Percentiles rank a stretch among this genome's conserved stretches.
phyloP scores from a whole-genome alignment of 2,888 invertebrate species.

The Tachystola acroxantha region DNA sequence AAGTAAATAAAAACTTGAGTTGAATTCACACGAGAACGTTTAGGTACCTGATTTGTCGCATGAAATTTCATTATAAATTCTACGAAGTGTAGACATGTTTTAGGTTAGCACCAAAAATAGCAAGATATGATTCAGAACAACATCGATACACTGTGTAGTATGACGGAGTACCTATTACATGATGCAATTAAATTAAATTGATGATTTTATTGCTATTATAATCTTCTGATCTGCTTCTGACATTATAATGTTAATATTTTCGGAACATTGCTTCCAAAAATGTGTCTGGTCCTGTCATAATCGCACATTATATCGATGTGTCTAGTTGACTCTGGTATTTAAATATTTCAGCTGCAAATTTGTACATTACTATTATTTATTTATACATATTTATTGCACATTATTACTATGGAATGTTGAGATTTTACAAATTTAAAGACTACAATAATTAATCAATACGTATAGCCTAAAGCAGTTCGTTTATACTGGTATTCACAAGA shows the following conservation, averaged over 20 bases:
- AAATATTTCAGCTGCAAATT: constrained; percentile 24
- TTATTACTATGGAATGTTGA: constrained; percentile 70
- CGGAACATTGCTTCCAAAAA: too few relatives aligned
- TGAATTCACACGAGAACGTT: too few relatives aligned
- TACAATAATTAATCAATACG: not conserved
- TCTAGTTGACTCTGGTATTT: too few relatives aligned
- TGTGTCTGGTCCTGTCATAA: too few relatives aligned
- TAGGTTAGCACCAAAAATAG: constrained; percentile 65
- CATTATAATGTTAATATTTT: too few relatives aligned
- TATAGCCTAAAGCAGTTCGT: constrained; percentile 6
- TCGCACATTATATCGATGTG: too few relatives aligned
- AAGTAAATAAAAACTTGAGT: too few relatives aligned
- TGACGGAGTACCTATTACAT: too few relatives aligned
- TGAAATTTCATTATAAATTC: not conserved
- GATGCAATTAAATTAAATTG: too few relatives aligned
- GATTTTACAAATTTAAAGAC: constrained; percentile 28
- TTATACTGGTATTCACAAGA: constrained; percentile 3
- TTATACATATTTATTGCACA: constrained; percentile 56
- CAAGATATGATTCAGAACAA: constrained; percentile 45
- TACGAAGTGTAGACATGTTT: constrained; percentile 30
- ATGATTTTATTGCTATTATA: too few relatives aligned
- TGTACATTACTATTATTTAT: constrained; percentile 28
- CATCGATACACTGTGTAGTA: too few relatives aligned
- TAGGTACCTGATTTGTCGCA: not conserved
- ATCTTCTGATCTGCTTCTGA: too few relatives aligned